Conservation (phyloP, 2,113 vertebrate species). For the Tautogolabrus adspersus region DNA sequence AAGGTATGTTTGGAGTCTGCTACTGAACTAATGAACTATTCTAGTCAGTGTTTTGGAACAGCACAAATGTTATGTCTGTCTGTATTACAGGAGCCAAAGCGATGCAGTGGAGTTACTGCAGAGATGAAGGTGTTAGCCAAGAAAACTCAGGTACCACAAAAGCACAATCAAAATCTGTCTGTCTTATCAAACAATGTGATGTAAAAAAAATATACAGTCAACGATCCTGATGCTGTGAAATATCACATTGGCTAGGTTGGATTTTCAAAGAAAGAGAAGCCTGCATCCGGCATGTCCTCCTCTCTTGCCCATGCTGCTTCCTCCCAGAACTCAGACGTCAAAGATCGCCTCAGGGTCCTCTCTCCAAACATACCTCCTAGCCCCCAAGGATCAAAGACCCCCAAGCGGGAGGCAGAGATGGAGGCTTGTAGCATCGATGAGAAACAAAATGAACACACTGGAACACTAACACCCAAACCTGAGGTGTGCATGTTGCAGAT, state of each 20-base stretch:
- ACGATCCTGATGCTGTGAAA: neutral
- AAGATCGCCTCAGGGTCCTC: neutral
- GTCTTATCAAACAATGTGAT: neutral
- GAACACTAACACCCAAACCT: conserved; percentile 64
- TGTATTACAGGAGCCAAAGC: conserved; percentile 72
- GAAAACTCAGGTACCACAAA: conserved; percentile 72
- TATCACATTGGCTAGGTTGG: conserved; percentile 55
- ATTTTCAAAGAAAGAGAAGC: conserved; percentile 66
- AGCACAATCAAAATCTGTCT: neutral
- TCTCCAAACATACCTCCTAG: conserved; percentile 36
- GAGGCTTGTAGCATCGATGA: conserved; percentile 62
- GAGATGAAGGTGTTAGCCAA: conserved; percentile 61
- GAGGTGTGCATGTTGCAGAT: conserved; percentile 67
- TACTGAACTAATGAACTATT: too few species aligned
- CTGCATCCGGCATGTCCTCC: conserved; percentile 41
- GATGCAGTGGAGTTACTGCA: conserved; percentile 38
- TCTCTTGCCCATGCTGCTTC: conserved; percentile 19
- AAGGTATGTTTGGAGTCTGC: conserved; percentile 60
- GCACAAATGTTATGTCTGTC: neutral
- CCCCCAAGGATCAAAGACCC: conserved; percentile 42
- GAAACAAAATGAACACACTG: conserved; percentile 51
- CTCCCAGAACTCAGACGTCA: conserved; percentile 29
- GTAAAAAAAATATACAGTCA: neutral
- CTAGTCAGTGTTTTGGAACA: neutral
- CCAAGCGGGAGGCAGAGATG: conserved; percentile 50